These are phyloP conservation scores for Papilio helenus DNA, from an alignment of 1,140 invertebrate species.

Conservation along the genomic window DNA sequence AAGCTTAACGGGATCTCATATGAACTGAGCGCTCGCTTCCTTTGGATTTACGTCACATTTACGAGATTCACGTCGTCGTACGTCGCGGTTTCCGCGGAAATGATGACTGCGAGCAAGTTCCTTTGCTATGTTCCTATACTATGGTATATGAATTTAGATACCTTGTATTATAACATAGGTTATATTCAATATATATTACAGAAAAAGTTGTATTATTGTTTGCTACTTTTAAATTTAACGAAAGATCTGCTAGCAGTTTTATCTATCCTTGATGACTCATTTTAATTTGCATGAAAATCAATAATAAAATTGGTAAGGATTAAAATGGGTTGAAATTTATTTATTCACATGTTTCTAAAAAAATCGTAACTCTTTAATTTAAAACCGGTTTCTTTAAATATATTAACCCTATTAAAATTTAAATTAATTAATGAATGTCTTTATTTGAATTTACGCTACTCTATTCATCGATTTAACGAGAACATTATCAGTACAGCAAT, in stretches of 20 bases:
- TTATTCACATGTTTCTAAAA: too few relatives aligned
- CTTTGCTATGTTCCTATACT: background rate
- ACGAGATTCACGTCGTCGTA: conserved; percentile 35
- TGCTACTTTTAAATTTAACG: background rate
- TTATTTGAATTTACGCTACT: background rate
- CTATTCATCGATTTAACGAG: conserved; percentile 13
- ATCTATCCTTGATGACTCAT: too few relatives aligned
- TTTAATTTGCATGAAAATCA: too few relatives aligned
- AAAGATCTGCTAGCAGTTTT: too few relatives aligned
- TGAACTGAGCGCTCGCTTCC: conserved; percentile 28
- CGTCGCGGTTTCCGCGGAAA: conserved; percentile 33
- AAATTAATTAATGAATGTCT: background rate
- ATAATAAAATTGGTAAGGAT: too few relatives aligned
- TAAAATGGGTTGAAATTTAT: too few relatives aligned
- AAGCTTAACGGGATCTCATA: conserved; percentile 27
- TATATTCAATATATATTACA: background rate
- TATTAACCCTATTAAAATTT: background rate
- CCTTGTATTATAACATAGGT: background rate
- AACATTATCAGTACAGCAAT: conserved; percentile 1
- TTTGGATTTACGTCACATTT: conserved; percentile 34
- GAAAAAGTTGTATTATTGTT: background rate
- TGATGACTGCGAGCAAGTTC: conserved; percentile 23
- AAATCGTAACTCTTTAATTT: too few relatives aligned
- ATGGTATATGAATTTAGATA: conserved; percentile 33
- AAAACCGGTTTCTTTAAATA: too few relatives aligned